A percentile compares a stretch with the other conserved stretches of the same genome.
These are phyloP conservation scores for Neosalanx taihuensis DNA, from an alignment of 2,797 vertebrate species.

Conservation along the genomic window DNA sequence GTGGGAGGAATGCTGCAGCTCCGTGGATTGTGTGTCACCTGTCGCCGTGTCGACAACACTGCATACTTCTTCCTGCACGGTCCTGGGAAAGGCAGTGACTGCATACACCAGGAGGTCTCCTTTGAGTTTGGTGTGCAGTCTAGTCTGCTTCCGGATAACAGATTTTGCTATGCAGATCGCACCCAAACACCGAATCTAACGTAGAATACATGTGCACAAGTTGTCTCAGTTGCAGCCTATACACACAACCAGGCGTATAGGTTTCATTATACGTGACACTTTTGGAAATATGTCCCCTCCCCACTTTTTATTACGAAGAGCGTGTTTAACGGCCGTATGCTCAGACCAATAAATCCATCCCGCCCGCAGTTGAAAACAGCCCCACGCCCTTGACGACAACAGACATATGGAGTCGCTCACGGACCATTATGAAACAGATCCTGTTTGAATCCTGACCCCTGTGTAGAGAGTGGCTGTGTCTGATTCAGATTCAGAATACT, in stretches of 20 bases:
- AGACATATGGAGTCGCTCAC: too few relatives aligned
- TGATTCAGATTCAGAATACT: too few relatives aligned
- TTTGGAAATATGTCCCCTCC: too few relatives aligned
- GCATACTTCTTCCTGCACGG: conserved; percentile 1
- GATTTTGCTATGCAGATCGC: too few relatives aligned
- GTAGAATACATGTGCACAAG: background rate
- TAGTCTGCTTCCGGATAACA: background rate
- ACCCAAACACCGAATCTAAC: too few relatives aligned
- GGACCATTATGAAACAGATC: background rate
- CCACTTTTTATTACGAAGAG: too few relatives aligned
- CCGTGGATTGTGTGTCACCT: background rate
- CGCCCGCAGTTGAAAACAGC: too few relatives aligned
- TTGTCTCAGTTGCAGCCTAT: background rate
- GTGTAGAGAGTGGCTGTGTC: conserved; percentile 26
- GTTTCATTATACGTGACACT: too few relatives aligned
- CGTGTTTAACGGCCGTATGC: too few relatives aligned
- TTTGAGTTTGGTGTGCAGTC: background rate
- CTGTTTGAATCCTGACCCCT: conserved; percentile 8
- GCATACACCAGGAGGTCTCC: background rate
- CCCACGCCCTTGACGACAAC: too few relatives aligned
- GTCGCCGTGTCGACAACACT: background rate
- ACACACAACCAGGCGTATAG: too few relatives aligned
- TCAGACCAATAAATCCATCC: too few relatives aligned
- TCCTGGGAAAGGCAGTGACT: background rate
- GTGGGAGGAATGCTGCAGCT: conserved; percentile 2